phyloP scores from a whole-genome alignment of 2,888 invertebrate genomes.

The Noctua pronuba region DNA sequence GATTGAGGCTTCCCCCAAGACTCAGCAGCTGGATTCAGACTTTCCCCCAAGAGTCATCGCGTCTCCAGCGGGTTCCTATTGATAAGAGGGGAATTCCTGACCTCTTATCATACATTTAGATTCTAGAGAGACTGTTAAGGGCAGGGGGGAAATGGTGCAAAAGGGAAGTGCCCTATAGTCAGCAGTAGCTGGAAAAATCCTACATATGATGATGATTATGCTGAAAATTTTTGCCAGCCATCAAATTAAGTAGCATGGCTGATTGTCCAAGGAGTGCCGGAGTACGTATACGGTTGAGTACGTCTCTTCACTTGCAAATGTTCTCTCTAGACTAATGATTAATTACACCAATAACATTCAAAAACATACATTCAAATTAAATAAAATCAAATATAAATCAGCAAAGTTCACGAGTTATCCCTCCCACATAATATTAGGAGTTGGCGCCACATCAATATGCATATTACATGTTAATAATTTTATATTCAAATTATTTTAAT shows the following conservation, averaged over 20 bases:
- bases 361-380: conserved; percentile 18
- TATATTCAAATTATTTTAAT: conserved; percentile 53
- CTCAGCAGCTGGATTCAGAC: neutral
- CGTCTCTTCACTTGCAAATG: neutral
- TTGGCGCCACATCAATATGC: conserved; percentile 53
- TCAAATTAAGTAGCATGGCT: neutral
- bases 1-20: neutral
- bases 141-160: neutral
- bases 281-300: too few relatives aligned
- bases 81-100: neutral
- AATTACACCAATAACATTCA: neutral
- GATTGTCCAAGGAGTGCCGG: neutral
- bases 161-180: neutral
- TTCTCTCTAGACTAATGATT: neutral
- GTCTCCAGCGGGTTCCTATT: neutral
- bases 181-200: too few relatives aligned
- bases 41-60: neutral
- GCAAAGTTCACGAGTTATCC: conserved; percentile 29
- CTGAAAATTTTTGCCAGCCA: neutral
- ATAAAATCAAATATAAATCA: conserved; percentile 17
- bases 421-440: conserved; percentile 26
- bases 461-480: conserved; percentile 47
- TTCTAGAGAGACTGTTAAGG: neutral
- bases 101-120: neutral
- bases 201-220: neutral